phyloP scores from a whole-genome alignment of 1,140 invertebrate species.

The Bursaphelenchus mucronatus region DNA sequence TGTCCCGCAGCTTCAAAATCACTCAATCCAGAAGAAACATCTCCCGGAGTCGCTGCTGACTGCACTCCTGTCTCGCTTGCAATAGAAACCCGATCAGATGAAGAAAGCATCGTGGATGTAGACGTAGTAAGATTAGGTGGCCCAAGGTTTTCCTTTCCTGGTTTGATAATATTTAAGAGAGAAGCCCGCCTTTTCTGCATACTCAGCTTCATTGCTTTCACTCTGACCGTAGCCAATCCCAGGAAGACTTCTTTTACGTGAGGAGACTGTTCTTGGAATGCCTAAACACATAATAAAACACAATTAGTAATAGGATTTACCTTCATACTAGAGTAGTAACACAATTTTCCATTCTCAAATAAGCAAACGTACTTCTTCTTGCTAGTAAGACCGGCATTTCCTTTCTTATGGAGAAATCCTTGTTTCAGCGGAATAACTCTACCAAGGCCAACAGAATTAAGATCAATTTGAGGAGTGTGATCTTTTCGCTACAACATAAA shows the following conservation, averaged over 20 bases:
- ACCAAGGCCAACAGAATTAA: slow-evolving; percentile 73
- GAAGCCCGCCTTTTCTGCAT: slow-evolving; percentile 16
- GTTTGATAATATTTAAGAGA: slow-evolving; percentile 13
- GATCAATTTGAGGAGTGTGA: slow-evolving; percentile 16
- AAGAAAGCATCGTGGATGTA: slow-evolving; percentile 1
- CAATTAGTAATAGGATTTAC: slow-evolving; percentile 66
- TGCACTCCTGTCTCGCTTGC: slow-evolving; percentile 22
- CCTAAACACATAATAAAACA: slow-evolving; percentile 16
- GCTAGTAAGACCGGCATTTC: slow-evolving; percentile 70
- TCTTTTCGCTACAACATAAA: slow-evolving; percentile 17
- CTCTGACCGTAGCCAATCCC: slow-evolving; percentile 92
- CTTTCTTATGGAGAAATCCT: slow-evolving; percentile 91
- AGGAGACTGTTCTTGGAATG: slow-evolving; percentile 17
- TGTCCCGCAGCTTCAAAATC: slow-evolving; percentile 8
- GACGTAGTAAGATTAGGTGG: slow-evolving; percentile 32
- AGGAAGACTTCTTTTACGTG: slow-evolving; percentile 93
- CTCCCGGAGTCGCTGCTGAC: slow-evolving; percentile 44
- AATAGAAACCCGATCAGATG: slow-evolving; percentile 16
- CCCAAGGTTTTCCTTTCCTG: slow-evolving; percentile 25
- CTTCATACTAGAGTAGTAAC: slow-evolving; percentile 90
- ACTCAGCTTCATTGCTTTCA: slow-evolving; percentile 72
- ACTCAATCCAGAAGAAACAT: slow-evolving; percentile 40
- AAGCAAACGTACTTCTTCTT: slow-evolving; percentile 98
- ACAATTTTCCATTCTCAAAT: slow-evolving; percentile 83
- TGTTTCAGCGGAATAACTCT: slow-evolving; percentile 91